These are phyloP conservation scores for Amniataba percoides DNA, from an alignment of 2,797 vertebrate genomes.

Conservation along the genomic window DNA sequence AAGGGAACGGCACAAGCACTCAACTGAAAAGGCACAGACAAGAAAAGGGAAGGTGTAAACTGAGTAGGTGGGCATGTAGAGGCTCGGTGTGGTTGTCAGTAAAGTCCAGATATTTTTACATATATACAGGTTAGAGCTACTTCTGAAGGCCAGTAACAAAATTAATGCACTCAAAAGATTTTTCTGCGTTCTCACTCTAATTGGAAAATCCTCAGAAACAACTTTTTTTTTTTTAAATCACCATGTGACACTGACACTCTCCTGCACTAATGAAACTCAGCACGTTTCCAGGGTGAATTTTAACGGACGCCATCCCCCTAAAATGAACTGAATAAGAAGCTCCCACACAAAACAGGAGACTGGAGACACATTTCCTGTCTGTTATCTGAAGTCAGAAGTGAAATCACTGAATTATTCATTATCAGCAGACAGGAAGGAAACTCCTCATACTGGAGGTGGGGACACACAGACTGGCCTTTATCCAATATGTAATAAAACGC, in stretches of 20 bases:
- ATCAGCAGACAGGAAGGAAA: constrained; percentile 1
- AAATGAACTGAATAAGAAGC: neutral
- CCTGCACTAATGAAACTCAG: constrained; percentile 59
- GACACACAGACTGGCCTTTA: neutral
- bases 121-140: neutral
- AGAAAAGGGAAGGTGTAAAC: constrained; percentile 9
- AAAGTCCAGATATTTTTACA: constrained; percentile 72
- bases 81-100: constrained; percentile 85
- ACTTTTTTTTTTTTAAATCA: constrained; percentile 12
- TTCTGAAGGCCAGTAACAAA: constrained; percentile 5
- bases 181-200: constrained; percentile 12
- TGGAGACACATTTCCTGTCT: neutral
- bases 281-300: constrained; percentile 39
- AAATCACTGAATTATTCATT: constrained; percentile 10
- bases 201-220: constrained; percentile 29
- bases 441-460: neutral
- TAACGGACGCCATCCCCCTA: neutral
- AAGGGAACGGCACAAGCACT: constrained; percentile 91
- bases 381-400: constrained; percentile 6
- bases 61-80: constrained; percentile 16
- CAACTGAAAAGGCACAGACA: constrained; percentile 78
- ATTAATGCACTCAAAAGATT: constrained; percentile 13
- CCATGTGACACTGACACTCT: constrained; percentile 47
- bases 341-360: neutral
- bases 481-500: constrained; percentile 7